A percentile compares a stretch with the other conserved stretches of the same genome.
These are phyloP conservation scores for Premnoplex brunnescens DNA, from an alignment of 2,797 vertebrate genomes.

Conservation along the genomic window DNA sequence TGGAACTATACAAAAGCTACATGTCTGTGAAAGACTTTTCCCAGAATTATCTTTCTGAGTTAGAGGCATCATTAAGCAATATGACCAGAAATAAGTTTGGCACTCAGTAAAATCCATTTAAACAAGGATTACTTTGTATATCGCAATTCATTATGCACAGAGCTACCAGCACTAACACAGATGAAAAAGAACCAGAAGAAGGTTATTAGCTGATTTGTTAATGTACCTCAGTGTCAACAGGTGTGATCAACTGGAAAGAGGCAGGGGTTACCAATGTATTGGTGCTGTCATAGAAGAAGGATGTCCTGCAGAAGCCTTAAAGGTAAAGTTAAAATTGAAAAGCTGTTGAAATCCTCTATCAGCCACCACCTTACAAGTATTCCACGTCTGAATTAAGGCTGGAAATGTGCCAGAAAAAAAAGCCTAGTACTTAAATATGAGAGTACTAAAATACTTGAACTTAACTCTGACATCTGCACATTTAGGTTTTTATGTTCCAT, in stretches of 20 bases:
- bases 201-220: conserved; percentile 32
- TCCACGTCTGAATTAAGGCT: conserved; percentile 28
- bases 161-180: not conserved
- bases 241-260: conserved; percentile 35
- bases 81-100: conserved; percentile 3
- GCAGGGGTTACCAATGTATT: conserved; percentile 11
- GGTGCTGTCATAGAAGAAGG: conserved; percentile 17
- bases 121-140: not conserved
- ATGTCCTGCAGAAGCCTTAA: conserved; percentile 13
- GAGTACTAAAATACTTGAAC: conserved; percentile 44
- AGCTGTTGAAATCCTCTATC: conserved; percentile 49
- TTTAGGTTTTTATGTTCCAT: not conserved
- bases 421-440: not conserved
- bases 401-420: conserved; percentile 14
- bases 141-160: conserved; percentile 10
- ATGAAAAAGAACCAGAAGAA: conserved; percentile 10
- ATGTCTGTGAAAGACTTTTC: not conserved
- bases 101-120: conserved; percentile 35
- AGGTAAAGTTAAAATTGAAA: conserved; percentile 38
- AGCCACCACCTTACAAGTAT: conserved; percentile 19
- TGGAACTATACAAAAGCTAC: conserved; percentile 32
- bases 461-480: conserved; percentile 27
- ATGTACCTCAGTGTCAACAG: conserved; percentile 2
- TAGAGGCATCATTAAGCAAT: conserved; percentile 2
- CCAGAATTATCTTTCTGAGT: not conserved